A percentile compares a stretch with the other conserved stretches of the same genome.
Conservation (phyloP, 2,797 vertebrate genomes). For the Onychomys arenicola region DNA sequence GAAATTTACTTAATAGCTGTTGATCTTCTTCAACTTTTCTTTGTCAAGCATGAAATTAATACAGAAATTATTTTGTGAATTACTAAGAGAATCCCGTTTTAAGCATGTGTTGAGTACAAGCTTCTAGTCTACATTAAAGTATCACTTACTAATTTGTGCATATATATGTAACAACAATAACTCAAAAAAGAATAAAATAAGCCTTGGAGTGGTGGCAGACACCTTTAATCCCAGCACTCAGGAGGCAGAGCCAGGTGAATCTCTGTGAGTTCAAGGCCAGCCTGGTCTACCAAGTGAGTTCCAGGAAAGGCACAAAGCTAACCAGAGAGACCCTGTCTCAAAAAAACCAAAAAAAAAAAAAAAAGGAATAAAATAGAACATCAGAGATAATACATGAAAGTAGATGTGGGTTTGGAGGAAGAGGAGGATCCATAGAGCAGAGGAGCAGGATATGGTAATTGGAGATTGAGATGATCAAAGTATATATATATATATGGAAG, state of each 20-base stretch:
- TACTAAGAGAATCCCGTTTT: slow-evolving; percentile 14
- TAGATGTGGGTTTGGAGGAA: neutral
- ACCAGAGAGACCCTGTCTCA: no score
- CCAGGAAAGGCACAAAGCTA: no score
- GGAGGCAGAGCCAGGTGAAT: no score
- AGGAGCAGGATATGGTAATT: neutral
- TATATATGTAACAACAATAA: neutral
- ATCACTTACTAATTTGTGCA: neutral
- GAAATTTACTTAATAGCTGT: slow-evolving; percentile 67
- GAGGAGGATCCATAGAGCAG: neutral
- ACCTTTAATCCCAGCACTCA: no score
- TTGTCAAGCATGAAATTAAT: slow-evolving; percentile 70
- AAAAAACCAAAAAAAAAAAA: neutral
- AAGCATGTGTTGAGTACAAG: neutral
- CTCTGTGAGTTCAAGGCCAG: no score
- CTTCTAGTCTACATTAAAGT: slow-evolving; percentile 11
- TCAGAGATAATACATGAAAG: neutral
- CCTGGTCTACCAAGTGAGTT: no score
- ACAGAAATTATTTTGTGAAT: slow-evolving; percentile 3
- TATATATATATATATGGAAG: neutral
- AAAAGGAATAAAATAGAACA: neutral
- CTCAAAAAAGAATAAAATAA: neutral
- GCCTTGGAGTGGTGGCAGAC: no score
- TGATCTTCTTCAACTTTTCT: neutral
- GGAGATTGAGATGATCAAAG: neutral